Evolutionary conservation across 2,888 invertebrate genomes (phyloP).

Genomic region (Asteroscopus sphinx): DNA sequence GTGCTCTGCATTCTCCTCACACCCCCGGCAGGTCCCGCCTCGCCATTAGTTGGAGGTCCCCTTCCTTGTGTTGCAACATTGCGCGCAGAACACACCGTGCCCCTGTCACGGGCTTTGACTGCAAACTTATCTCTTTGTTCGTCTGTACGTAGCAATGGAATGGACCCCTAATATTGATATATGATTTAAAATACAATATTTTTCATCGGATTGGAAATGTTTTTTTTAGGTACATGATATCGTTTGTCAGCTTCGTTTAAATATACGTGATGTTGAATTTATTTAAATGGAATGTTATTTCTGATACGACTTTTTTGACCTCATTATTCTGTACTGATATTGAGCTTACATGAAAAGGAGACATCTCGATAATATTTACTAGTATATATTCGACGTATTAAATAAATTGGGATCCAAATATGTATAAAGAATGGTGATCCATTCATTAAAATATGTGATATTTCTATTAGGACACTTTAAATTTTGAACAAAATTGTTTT

Average conservation of each 20-base stretch:
- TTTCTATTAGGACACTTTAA: too few relatives aligned
- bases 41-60: too few relatives aligned
- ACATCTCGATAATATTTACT: background rate
- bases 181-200: slow-evolving; percentile 34
- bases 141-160: slow-evolving; percentile 1
- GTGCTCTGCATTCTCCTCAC: too few relatives aligned
- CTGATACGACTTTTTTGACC: slow-evolving; percentile 4
- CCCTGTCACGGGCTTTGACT: too few relatives aligned
- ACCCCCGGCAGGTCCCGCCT: too few relatives aligned
- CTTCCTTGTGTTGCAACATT: too few relatives aligned
- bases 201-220: slow-evolving; percentile 20
- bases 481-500: too few relatives aligned
- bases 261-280: slow-evolving; percentile 17
- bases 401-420: too few relatives aligned
- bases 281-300: slow-evolving; percentile 13
- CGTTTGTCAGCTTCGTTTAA: slow-evolving; percentile 14
- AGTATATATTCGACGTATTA: background rate
- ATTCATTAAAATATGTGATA: too few relatives aligned
- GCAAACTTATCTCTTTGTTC: too few relatives aligned
- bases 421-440: too few relatives aligned
- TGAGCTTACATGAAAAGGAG: slow-evolving; percentile 1
- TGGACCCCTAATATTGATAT: slow-evolving; percentile 10
- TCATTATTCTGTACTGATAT: slow-evolving; percentile 35
- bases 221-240: slow-evolving; percentile 12
- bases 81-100: too few relatives aligned